These are phyloP conservation scores for Actenoides hombroni DNA, from an alignment of 2,113 vertebrate genomes.

Conservation along the genomic window DNA sequence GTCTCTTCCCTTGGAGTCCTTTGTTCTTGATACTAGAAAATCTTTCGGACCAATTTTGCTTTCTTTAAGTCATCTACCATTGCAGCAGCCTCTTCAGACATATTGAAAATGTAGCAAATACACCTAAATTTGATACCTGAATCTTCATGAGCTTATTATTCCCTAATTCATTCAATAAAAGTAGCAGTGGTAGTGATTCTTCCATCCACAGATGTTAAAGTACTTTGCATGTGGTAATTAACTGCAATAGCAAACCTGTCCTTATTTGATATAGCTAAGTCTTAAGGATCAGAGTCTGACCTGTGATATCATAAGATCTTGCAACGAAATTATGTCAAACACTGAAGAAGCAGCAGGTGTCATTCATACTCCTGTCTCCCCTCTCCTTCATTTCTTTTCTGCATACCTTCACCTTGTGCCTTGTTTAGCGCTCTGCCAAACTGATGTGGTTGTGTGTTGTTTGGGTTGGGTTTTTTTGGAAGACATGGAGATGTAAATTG, in stretches of 20 bases:
- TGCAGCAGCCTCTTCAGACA: not conserved
- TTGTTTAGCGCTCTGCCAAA: not conserved
- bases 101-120: not conserved
- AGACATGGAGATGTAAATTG: not conserved
- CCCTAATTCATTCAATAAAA: not conserved
- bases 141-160: not conserved
- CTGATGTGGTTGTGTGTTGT: not conserved
- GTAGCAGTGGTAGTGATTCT: not conserved
- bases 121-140: not conserved
- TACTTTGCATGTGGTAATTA: not conserved
- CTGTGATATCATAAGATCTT: not conserved
- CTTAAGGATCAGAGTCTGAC: not conserved
- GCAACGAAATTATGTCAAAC: not conserved
- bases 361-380: not conserved
- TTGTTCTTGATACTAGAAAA: not conserved
- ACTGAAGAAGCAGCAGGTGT: not conserved
- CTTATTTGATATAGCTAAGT: not conserved
- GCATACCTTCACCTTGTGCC: not conserved
- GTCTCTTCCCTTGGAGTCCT: not conserved
- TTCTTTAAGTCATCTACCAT: not conserved
- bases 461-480: not conserved
- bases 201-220: not conserved
- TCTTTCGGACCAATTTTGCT: not conserved
- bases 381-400: not conserved
- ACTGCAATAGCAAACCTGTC: not conserved